phyloP scores from a whole-genome alignment of 2,888 invertebrate species.

The Helicoverpa assulta region DNA sequence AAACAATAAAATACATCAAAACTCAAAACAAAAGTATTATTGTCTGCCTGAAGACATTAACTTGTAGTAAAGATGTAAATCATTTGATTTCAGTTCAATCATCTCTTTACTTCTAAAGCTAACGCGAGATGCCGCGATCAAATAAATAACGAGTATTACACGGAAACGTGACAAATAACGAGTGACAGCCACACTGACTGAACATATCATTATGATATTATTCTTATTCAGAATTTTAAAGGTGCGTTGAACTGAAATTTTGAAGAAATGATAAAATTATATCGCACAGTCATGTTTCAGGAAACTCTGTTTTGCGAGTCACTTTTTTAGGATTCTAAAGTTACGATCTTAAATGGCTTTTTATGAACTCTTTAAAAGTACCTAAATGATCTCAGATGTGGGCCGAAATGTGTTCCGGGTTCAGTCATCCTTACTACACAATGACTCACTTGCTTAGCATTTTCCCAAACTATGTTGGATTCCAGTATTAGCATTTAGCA shows the following conservation, averaged over 20 bases:
- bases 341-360: neutral
- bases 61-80: constrained; percentile 6
- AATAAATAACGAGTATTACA: constrained; percentile 33
- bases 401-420: neutral
- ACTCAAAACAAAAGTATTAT: constrained; percentile 5
- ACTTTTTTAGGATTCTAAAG: neutral
- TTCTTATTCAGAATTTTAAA: constrained; percentile 26
- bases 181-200: constrained; percentile 27
- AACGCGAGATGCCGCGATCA: constrained; percentile 29
- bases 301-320: constrained; percentile 17
- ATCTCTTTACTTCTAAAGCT: constrained; percentile 7
- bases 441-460: too few relatives aligned
- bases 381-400: neutral
- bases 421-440: neutral
- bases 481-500: too few relatives aligned
- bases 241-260: constrained; percentile 33
- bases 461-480: too few relatives aligned
- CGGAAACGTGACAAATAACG: constrained; percentile 30
- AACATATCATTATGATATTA: constrained; percentile 12
- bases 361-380: neutral
- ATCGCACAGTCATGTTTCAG: constrained; percentile 24
- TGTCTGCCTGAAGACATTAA: neutral
- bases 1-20: constrained; percentile 3
- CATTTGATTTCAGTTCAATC: constrained; percentile 25
- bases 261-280: constrained; percentile 21